Base-by-base conservation (phyloP, 2,888 invertebrate species). In the Drosophila infuscata region DNA sequence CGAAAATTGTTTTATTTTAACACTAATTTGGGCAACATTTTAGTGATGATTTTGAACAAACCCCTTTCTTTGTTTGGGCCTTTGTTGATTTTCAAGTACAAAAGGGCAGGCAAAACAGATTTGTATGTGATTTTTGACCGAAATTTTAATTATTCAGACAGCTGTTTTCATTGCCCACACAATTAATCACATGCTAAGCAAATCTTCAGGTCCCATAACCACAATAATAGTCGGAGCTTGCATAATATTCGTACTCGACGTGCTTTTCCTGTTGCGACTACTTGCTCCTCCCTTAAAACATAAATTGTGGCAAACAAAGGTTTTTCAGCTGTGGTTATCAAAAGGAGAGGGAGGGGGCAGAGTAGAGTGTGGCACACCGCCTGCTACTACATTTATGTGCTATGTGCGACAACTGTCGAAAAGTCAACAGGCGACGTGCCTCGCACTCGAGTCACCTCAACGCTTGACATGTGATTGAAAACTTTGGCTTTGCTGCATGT, bases 381-480 rank as follows among this genome's bases (percentile, higher is more conserved):
- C 43, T 43, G 61, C 72, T 70, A 60, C 72, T 83, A 87, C 89
- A 90, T 81, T 86, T 90, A 90, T 90, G 86, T 87, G 88, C 71
- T 77, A 82, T 90, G 83, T 85, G 90, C 83, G 82, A 84, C 89
- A 83, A 83, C 87, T 80, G 87, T 84, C 85, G 90, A 88, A 75
- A 84, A 85, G 86, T 73, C 84, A 73, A 76, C 65, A 71, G 70
- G 64, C 69, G 68, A 77, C 82, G 67, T 61, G 83, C 65, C 80
- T 69, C 69, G 70, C 74, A 81, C 77, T 73, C 82, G 67, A 87
- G 89, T 78, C 82, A 89, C 87, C 70, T 79, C 76, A 69, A 70
- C 82, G 85, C 74, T 90, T 87, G 87, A 90, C 91, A 90, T 89
- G 77, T 87, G 87, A 87, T 90, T 87, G 91, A 90, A 90, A 90